Conservation (phyloP, 2,888 invertebrate species). For the Rotaria sp. region DNA sequence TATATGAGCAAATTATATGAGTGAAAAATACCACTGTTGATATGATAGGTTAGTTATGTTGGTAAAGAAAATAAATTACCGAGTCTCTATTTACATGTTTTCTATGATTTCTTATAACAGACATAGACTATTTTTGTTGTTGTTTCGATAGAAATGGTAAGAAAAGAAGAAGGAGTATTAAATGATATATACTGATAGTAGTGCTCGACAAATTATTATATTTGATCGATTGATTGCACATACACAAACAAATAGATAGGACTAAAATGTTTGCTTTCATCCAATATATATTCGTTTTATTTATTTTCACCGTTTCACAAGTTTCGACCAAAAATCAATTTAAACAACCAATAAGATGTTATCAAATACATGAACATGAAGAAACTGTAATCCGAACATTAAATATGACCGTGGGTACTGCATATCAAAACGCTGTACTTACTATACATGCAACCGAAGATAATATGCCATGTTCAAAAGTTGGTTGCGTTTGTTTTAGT, state of each 20-base stretch:
- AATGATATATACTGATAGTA: background rate
- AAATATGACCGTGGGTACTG: background rate
- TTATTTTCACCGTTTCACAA: background rate
- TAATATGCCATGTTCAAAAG: background rate
- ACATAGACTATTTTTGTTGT: background rate
- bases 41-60: background rate
- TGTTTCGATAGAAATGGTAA: background rate
- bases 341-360: background rate
- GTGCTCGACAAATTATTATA: background rate
- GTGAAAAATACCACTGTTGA: background rate
- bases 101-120: too few relatives aligned
- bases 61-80: background rate
- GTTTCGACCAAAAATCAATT: background rate
- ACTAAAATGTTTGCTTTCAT: background rate
- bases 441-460: background rate
- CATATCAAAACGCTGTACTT: background rate
- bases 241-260: background rate
- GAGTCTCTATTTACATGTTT: background rate
- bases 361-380: background rate
- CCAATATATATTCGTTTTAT: background rate
- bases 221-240: background rate
- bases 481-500: background rate
- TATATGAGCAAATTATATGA: too few relatives aligned
- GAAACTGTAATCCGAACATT: background rate
- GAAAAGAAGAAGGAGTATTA: background rate